Conservation (phyloP, 1,140 invertebrate species). For the Aphaenogaster floridana region DNA sequence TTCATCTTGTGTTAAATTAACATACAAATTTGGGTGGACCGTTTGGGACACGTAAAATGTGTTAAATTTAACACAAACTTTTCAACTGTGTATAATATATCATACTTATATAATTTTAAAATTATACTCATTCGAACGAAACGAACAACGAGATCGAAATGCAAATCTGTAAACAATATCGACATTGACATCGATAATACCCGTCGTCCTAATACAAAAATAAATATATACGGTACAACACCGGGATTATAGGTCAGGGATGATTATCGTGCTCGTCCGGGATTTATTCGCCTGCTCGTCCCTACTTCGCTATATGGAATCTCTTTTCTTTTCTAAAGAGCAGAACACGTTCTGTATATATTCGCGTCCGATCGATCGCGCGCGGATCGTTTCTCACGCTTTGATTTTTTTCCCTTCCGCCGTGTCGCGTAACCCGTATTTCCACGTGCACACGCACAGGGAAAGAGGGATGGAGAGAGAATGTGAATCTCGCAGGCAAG, state of each 20-base stretch:
- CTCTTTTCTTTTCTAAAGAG: slow-evolving; percentile 15
- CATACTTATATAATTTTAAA: not conserved
- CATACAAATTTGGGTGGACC: no score
- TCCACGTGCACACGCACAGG: slow-evolving; percentile 23
- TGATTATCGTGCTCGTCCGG: not conserved
- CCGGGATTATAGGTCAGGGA: not conserved
- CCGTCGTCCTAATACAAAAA: not conserved
- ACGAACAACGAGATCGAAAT: not conserved
- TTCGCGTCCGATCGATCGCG: slow-evolving; percentile 49
- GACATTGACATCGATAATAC: not conserved
- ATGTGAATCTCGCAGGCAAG: not conserved
- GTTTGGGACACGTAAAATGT: no score
- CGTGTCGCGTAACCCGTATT: slow-evolving; percentile 32
- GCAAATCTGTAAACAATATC: not conserved
- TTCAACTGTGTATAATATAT: no score
- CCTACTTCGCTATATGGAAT: not conserved
- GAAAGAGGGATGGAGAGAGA: slow-evolving; percentile 3
- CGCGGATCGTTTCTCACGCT: slow-evolving; percentile 56
- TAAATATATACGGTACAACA: not conserved
- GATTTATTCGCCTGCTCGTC: slow-evolving; percentile 6
- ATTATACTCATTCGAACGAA: not conserved
- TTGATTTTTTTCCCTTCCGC: slow-evolving; percentile 33
- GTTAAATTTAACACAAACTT: no score
- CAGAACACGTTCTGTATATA: not conserved
- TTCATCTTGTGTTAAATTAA: no score